Base-by-base conservation (phyloP, 1,140 invertebrate species). In the Drosophila takahashii region DNA sequence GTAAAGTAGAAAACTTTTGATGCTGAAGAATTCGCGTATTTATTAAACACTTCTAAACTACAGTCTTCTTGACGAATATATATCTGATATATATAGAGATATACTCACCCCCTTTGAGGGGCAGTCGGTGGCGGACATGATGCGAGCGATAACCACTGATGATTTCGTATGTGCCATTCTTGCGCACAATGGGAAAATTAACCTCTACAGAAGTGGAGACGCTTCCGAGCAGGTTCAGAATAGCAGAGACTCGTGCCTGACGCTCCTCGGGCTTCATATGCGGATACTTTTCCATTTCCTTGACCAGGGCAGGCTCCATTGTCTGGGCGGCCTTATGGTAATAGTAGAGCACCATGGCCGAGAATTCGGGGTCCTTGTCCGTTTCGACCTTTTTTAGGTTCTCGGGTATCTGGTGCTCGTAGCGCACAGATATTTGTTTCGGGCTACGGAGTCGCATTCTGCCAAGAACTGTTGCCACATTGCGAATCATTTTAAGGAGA, bases 91-190 rank as follows among this genome's bases (percentile, higher is more conserved):
- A 37, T 11, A 5, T 3, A 9, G 9, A 75, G 6, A 3, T 11
- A 27, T 16, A 54, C 74, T 62, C 70, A 93, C 93, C 97, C 93
- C 97, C 97, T 94, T 97, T 97, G 60, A 95, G 95, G 2, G 97
- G 97, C 41, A 95, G 93, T 50, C 96, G 93, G 87, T 98, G 97
- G 13, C 96, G 95, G 74, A 96, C 96, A 92, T 98, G 97, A 90
- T 98, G 97, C 0, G 96, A 95, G 48, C 97, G 92, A 93, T 96
- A 98, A 0, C 95, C 97, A 34, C 95, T 94, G 26, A 98, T 95
- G 53, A 98, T 95, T 78, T 97, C 96, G 79, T 95, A 96, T 22
- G 93, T 93, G 0, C 97, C 97, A 90, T 95, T 94, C 76, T 96
- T 96, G 45, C 94, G 93, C 56, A 95, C 94, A 57, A 98, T 93